Conservation (phyloP, 2,113 vertebrate species). For the Dolichotis patagonum region DNA sequence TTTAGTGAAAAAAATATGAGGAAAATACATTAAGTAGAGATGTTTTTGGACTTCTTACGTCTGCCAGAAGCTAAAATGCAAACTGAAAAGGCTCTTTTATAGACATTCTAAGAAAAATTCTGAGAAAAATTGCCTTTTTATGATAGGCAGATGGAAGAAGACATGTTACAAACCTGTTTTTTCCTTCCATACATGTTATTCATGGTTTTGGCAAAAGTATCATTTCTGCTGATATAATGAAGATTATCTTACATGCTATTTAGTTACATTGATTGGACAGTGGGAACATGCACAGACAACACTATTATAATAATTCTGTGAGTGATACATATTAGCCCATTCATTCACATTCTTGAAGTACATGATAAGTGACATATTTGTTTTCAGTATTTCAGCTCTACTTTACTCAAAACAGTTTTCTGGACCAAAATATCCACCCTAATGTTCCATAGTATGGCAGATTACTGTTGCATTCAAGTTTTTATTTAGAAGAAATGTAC, state of each 20-base stretch:
- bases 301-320: slow-evolving; percentile 52
- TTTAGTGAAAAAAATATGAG: slow-evolving; percentile 54
- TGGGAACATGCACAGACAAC: neutral
- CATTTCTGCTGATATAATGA: slow-evolving; percentile 50
- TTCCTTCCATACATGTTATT: neutral
- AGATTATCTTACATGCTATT: slow-evolving; percentile 46
- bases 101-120: slow-evolving; percentile 52
- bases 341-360: slow-evolving; percentile 65
- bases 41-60: slow-evolving; percentile 44
- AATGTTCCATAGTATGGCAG: slow-evolving; percentile 71
- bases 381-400: slow-evolving; percentile 82
- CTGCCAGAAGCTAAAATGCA: slow-evolving; percentile 51
- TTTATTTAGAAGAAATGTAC: slow-evolving; percentile 79
- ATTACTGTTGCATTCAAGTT: slow-evolving; percentile 75
- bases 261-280: slow-evolving; percentile 57
- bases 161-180: slow-evolving; percentile 24
- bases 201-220: slow-evolving; percentile 47
- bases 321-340: slow-evolving; percentile 65
- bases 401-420: slow-evolving; percentile 67
- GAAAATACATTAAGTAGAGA: slow-evolving; percentile 48
- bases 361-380: slow-evolving; percentile 31
- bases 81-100: slow-evolving; percentile 36
- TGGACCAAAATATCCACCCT: slow-evolving; percentile 78
- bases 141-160: neutral
- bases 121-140: neutral